Evolutionary conservation across 2,888 invertebrate genomes (phyloP).

Genomic region (Drosophila anceps): DNA sequence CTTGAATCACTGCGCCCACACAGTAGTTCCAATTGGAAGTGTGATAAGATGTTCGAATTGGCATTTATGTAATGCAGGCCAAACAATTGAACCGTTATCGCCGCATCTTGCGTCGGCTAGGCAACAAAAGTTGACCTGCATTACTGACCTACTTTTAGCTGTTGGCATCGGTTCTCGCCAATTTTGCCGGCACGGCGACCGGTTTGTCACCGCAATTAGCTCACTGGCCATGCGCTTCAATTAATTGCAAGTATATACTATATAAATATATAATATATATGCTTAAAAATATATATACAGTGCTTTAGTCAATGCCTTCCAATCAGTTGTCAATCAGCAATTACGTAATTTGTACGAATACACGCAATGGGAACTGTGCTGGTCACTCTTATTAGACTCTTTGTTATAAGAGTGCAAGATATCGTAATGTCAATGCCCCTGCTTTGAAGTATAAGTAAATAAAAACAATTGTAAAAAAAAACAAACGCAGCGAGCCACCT

Average conservation of each 20-base stretch:
- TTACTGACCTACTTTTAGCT: slow-evolving; percentile 71
- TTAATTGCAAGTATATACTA: slow-evolving; percentile 21
- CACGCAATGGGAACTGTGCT: background rate
- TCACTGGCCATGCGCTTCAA: slow-evolving; percentile 24
- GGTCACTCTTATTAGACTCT: slow-evolving; percentile 3
- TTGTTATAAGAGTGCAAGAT: slow-evolving; percentile 19
- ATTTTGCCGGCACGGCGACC: slow-evolving; percentile 34
- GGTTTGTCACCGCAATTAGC: slow-evolving; percentile 63
- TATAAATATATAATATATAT: background rate
- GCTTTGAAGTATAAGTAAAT: slow-evolving; percentile 5
- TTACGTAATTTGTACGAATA: slow-evolving; percentile 34
- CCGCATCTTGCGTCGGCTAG: slow-evolving; percentile 16
- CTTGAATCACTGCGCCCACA: slow-evolving; percentile 14
- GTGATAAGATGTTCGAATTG: background rate
- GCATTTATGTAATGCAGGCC: slow-evolving; percentile 7
- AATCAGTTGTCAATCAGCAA: slow-evolving; percentile 16
- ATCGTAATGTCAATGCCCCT: slow-evolving; percentile 49
- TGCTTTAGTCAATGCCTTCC: slow-evolving; percentile 24
- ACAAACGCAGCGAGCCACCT: slow-evolving; percentile 27
- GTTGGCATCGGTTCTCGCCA: slow-evolving; percentile 36
- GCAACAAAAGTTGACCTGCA: slow-evolving; percentile 24
- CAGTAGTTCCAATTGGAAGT: slow-evolving; percentile 10
- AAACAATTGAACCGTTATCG: slow-evolving; percentile 10
- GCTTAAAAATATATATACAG: background rate
- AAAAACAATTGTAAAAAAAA: slow-evolving; percentile 4